Percentiles rank a stretch among this genome's conserved stretches.
Evolutionary conservation across 2,113 vertebrate species (phyloP).

Genomic region (Chelonoidis abingdonii): DNA sequence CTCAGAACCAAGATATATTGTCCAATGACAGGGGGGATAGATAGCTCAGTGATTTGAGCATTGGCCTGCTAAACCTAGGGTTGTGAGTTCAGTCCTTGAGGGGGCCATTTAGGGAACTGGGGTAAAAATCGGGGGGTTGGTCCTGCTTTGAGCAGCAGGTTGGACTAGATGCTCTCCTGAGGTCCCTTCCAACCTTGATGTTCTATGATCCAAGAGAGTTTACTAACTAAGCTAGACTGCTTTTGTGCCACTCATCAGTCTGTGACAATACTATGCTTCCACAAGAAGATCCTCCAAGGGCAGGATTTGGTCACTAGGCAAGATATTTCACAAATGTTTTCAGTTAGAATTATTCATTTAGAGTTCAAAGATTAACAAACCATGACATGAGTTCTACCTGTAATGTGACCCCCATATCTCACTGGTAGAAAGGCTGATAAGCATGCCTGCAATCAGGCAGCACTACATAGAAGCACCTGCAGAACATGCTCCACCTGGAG

Average conservation of each 20-base stretch:
- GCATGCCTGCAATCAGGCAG: too few species aligned
- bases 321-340: neutral
- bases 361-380: neutral
- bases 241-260: neutral
- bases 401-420: neutral
- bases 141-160: too few species aligned
- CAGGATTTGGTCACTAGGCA: neutral
- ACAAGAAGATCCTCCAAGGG: neutral
- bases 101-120: too few species aligned
- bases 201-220: neutral
- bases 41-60: too few species aligned
- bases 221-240: neutral
- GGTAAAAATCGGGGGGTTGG: too few species aligned
- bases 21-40: neutral
- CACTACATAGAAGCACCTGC: too few species aligned
- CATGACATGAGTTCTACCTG: neutral
- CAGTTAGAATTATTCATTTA: neutral
- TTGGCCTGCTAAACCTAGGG: too few species aligned
- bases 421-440: neutral
- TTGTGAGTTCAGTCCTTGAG: too few species aligned
- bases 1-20: neutral
- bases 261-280: neutral
- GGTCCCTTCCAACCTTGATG: too few species aligned
- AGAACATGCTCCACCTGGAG: neutral
- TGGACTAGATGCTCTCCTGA: too few species aligned